phyloP scores from a whole-genome alignment of 2,113 vertebrate genomes.

The Meles meles region DNA sequence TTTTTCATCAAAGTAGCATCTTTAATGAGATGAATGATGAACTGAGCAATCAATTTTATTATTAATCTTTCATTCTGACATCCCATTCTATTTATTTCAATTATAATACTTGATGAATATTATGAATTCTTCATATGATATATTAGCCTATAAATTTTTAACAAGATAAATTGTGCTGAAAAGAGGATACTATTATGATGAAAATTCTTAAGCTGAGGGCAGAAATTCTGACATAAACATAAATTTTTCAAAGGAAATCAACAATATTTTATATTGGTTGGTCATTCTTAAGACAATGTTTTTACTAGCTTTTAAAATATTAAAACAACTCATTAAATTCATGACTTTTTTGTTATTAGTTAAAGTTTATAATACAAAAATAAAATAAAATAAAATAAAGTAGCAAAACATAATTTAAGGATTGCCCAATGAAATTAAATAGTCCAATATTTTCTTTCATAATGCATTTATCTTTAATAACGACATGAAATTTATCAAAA shows the following conservation, averaged over 20 bases:
- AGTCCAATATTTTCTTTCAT: background rate
- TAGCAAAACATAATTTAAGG: background rate
- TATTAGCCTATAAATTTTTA: constrained; percentile 41
- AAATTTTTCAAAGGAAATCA: background rate
- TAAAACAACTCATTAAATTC: background rate
- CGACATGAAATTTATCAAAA: background rate
- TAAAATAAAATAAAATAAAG: background rate
- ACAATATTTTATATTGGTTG: background rate
- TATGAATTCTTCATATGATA: constrained; percentile 31
- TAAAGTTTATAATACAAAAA: background rate
- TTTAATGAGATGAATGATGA: constrained; percentile 56
- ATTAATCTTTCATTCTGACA: constrained; percentile 49
- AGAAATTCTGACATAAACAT: background rate
- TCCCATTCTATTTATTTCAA: constrained; percentile 54
- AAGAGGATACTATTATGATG: background rate
- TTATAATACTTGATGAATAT: constrained; percentile 13
- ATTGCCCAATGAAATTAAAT: background rate
- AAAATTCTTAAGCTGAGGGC: background rate
- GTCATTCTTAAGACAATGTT: background rate
- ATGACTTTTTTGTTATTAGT: background rate
- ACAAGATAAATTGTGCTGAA: constrained; percentile 18
- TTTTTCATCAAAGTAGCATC: constrained; percentile 43
- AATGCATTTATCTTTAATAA: background rate
- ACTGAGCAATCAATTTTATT: constrained; percentile 8
- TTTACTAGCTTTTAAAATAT: background rate